phyloP scores from a whole-genome alignment of 2,888 invertebrate species.

The Lasioglossum oenotherae region DNA sequence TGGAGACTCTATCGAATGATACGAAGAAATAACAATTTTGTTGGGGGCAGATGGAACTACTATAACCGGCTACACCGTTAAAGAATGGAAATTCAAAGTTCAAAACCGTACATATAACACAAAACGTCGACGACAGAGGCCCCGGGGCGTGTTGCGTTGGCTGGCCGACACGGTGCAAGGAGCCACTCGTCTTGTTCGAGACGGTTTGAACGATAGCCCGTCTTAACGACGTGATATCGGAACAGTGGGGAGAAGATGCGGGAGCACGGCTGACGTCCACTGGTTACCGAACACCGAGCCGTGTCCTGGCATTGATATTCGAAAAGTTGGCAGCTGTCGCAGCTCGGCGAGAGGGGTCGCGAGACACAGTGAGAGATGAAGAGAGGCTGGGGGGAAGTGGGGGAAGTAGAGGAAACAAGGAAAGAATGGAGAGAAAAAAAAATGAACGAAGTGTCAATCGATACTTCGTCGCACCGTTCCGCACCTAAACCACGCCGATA shows the following conservation, averaged over 20 bases:
- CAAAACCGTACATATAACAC: background rate
- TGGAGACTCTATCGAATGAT: too few relatives aligned
- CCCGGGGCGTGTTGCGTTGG: background rate
- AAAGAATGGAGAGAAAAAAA: conserved; percentile 8
- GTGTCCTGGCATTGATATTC: conserved; percentile 56
- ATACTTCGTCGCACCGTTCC: conserved; percentile 53
- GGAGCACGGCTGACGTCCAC: conserved; percentile 39
- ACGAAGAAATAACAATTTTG: too few relatives aligned
- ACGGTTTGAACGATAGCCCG: background rate
- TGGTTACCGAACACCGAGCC: conserved; percentile 44
- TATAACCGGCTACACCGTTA: too few relatives aligned
- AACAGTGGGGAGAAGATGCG: conserved; percentile 62
- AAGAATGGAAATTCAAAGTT: too few relatives aligned
- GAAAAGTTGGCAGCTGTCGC: conserved; percentile 62
- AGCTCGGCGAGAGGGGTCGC: conserved; percentile 2
- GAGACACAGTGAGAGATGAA: conserved; percentile 4
- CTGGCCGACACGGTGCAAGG: conserved; percentile 12
- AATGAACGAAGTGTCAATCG: conserved; percentile 57
- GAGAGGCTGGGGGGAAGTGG: background rate
- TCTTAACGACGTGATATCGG: conserved; percentile 47
- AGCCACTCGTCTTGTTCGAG: conserved; percentile 13
- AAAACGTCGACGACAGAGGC: background rate
- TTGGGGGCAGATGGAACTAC: too few relatives aligned
- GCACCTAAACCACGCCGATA: conserved; percentile 43
- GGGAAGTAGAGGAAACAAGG: background rate